Evolutionary conservation across 2,888 invertebrate species (phyloP).

Genomic region (Adelognathus sp.): DNA sequence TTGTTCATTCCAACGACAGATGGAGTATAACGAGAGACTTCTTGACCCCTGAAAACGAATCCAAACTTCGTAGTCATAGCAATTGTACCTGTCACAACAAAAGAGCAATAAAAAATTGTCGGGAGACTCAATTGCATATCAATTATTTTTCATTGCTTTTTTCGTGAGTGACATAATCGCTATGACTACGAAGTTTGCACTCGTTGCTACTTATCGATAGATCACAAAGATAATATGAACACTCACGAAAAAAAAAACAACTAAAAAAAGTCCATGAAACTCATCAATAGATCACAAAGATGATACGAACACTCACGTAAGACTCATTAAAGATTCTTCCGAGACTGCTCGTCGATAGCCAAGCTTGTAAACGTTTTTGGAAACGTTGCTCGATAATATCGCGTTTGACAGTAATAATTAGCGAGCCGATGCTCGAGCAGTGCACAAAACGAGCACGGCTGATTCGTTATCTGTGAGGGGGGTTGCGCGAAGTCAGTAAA

Average conservation of each 20-base stretch:
- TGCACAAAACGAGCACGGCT: background rate
- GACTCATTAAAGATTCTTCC: background rate
- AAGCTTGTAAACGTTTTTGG: slow-evolving; percentile 25
- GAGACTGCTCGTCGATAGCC: background rate
- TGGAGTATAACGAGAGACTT: slow-evolving; percentile 18
- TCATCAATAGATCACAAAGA: background rate
- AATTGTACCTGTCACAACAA: background rate
- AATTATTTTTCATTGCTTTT: background rate
- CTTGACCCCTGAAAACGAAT: background rate
- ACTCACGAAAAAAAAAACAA: background rate
- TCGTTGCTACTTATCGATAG: background rate
- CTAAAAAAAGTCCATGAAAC: background rate
- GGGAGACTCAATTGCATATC: too few relatives aligned
- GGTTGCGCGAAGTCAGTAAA: slow-evolving; percentile 47
- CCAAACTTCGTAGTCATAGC: background rate
- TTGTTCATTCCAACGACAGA: slow-evolving; percentile 31
- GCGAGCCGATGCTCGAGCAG: slow-evolving; percentile 28
- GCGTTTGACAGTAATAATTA: slow-evolving; percentile 39
- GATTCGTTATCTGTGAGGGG: slow-evolving; percentile 39
- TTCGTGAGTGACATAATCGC: background rate
- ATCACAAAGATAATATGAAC: background rate
- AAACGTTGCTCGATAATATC: slow-evolving; percentile 43
- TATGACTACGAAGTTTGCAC: background rate
- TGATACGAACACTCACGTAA: background rate
- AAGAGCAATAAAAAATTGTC: background rate